Percentiles rank a stretch among this genome's conserved stretches.
These are phyloP conservation scores for Gymnogyps californianus DNA, from an alignment of 2,113 vertebrate species.

Conservation along the genomic window DNA sequence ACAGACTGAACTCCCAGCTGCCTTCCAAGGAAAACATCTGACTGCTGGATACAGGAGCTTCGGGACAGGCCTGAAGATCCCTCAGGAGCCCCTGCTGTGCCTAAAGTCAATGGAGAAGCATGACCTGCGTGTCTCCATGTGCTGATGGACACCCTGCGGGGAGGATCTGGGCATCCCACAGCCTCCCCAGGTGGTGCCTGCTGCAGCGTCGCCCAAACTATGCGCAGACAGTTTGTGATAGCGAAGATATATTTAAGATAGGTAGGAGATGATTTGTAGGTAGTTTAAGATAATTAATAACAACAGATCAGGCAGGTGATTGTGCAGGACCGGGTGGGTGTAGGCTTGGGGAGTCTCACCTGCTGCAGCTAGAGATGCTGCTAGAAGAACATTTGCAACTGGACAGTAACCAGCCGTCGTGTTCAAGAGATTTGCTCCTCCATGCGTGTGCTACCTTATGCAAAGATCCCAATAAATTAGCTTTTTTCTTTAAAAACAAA, in stretches of 20 bases:
- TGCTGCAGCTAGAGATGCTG: background rate
- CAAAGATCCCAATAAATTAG: background rate
- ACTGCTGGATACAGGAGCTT: background rate
- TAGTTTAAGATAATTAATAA: background rate
- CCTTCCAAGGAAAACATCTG: background rate
- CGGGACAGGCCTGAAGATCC: background rate
- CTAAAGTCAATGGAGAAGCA: background rate
- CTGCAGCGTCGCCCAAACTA: background rate
- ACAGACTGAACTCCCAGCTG: background rate
- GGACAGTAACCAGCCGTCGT: background rate
- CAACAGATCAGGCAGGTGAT: background rate
- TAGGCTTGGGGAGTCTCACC: background rate
- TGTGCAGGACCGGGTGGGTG: background rate
- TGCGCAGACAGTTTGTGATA: background rate
- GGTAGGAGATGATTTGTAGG: background rate
- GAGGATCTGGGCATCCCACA: background rate
- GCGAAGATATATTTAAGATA: background rate
- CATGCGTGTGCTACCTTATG: fast-evolving
- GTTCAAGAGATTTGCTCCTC: background rate
- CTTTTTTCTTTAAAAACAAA: background rate
- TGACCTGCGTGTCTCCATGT: background rate
- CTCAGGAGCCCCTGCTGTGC: background rate
- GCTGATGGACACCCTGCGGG: background rate
- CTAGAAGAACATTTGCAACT: background rate
- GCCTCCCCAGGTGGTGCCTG: background rate